Percentiles rank a stretch among this genome's conserved stretches.
phyloP scores from a whole-genome alignment of 2,888 invertebrate genomes.

The Lathronympha strigana region DNA sequence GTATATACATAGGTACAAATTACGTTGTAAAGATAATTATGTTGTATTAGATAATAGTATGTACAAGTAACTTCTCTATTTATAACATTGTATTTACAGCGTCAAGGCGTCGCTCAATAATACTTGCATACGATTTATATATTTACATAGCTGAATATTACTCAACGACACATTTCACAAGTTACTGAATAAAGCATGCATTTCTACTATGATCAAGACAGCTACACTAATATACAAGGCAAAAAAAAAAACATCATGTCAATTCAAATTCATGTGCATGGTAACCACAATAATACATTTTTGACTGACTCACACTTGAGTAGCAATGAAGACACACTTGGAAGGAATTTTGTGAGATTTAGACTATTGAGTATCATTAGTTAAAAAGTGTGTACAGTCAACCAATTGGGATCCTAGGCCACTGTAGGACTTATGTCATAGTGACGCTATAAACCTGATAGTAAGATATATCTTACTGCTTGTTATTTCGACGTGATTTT shows the following conservation, averaged over 20 bases:
- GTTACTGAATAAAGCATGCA: slow-evolving; percentile 26
- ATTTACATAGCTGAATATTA: background rate
- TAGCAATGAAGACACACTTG: background rate
- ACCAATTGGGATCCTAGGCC: no score
- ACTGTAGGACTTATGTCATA: no score
- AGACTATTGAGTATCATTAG: background rate
- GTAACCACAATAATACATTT: background rate
- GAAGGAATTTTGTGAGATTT: background rate
- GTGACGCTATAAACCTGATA: no score
- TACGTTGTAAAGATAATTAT: slow-evolving; percentile 7
- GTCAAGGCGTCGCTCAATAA: background rate
- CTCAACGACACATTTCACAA: background rate
- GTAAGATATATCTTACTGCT: no score
- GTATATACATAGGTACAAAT: slow-evolving; percentile 5
- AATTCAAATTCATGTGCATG: background rate
- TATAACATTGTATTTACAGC: slow-evolving; percentile 11
- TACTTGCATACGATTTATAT: background rate
- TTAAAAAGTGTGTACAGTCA: no score
- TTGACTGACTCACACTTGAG: background rate
- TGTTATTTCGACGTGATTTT: no score
- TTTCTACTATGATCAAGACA: background rate
- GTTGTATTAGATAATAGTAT: background rate
- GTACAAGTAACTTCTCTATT: background rate
- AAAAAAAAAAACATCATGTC: background rate
- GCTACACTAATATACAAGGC: slow-evolving; percentile 2